Evolutionary conservation across 2,113 vertebrate species (phyloP), one percentile per base, ranked within the genome.

Genomic region (Proterorhinus semilunaris): DNA sequence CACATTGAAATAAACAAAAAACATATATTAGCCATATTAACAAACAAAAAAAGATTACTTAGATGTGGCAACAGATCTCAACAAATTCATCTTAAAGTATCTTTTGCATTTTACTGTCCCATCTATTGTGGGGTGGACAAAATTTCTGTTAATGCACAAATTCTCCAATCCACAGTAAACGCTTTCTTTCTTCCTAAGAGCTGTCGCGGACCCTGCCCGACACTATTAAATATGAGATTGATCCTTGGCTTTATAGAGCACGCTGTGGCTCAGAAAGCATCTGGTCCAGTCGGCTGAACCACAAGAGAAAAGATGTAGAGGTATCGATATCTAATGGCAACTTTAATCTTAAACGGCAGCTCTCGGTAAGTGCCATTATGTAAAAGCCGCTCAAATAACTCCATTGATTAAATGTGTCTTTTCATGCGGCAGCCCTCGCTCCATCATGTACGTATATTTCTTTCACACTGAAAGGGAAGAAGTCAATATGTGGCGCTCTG

Each of bases 401-500:
- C 47, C 62, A 88, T 83, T 85, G 87, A 90, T 89, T 83, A 52
- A 84, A 80, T 80, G 67, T 71, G 78, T 82, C 78, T 84, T 83
- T 85, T 79, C 73, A 87, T 80, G 86, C 66, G 65, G 83, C 71
- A 81, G 78, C 71, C 9, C 43, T 57, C 7, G 61, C 67, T 78
- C 72, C 55, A 36, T 36, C 27, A 36, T 67, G 72, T 63, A 73
- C 81, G 72, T 77, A 59, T 69, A 72, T 76, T 81, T 81, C 47
- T 83, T 83, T 85, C 74, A 76, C 82, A 66, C 81, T 36, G 71
- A 90, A 54, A 67, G 57, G 71, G 61, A 58, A 47, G 10, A 27
- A 82, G 71, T 87, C 86, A 10, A 84, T 90, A 82, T 71, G 75
- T 75, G 82, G 82, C 54, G 65, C 61, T 54, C 80, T 68, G 43